Evolutionary conservation across 2,797 vertebrate genomes (phyloP), one percentile per base, ranked within the genome.

Genomic region (Rallus crepitans): DNA sequence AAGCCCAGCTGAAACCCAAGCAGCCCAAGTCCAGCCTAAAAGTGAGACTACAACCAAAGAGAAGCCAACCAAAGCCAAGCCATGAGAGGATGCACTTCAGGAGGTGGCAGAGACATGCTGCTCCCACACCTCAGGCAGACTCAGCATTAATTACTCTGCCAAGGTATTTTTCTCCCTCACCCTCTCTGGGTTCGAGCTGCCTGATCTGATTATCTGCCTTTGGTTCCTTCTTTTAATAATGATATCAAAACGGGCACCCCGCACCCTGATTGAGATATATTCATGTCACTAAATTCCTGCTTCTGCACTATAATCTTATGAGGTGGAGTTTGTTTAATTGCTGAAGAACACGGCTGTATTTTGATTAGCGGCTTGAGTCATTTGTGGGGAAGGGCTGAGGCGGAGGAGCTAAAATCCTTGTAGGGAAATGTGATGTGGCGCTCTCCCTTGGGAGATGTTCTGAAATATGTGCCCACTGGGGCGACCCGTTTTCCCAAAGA

Each of bases 371-470:
- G 84, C 91, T 97, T 92, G 88, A 95, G 94, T 94, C 96, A 95
- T 82, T 96, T 86, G 94, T 90, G 91, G 92, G 91, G 89, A 93
- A 93, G 89, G 94, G 93, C 95, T 94, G 95, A 91, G 1, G 40
- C 53, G n/a, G 95, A 96, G 93, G 72, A 96, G 94, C 93, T 85
- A 80, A 94, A 94, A 96, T 93, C 95, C 94, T 90, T 96, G 93
- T 89, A 96, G 94, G 94, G 95, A 94, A 96, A 84, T 92, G 83
- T 94, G 93, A 95, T 93, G 91, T 91, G 89, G 84, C 7, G 8
- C 79, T 92, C 27, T 92, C 94, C 96, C 96, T 61, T 42, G 93
- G 94, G 94, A 97, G 59, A 68, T 35, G 53, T 23, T 61, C 82
- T 63, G 82, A 95, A 91, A 88, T 90, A 94, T 73, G 79, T 93